These are phyloP conservation scores for Macquaria ambigua DNA, from an alignment of 2,113 vertebrate species.

Conservation along the genomic window DNA sequence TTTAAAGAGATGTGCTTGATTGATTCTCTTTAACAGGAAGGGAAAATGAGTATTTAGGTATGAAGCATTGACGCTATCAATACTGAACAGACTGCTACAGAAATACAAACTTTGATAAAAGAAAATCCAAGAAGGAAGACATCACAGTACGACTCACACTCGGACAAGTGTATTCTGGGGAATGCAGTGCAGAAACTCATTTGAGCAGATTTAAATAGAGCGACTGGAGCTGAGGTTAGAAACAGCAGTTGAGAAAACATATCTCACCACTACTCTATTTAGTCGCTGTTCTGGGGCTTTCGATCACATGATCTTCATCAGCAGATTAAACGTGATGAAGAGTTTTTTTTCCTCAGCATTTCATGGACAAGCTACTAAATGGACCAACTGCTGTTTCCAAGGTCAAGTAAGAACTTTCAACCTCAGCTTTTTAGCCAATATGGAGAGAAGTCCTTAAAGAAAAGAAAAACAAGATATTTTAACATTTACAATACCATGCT, in stretches of 20 bases:
- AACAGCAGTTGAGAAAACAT: neutral
- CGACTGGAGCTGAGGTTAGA: neutral
- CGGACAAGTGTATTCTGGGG: slow-evolving; percentile 34
- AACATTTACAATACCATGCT: neutral
- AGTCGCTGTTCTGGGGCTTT: neutral
- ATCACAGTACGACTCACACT: neutral
- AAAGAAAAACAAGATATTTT: neutral
- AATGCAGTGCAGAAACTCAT: neutral
- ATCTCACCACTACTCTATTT: neutral
- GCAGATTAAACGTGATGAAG: neutral
- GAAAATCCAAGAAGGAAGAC: neutral
- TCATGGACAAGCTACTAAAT: neutral
- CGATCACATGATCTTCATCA: neutral
- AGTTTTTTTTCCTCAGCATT: neutral
- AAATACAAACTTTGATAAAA: neutral
- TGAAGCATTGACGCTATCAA: neutral
- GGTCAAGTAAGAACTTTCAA: no score
- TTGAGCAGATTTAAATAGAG: neutral
- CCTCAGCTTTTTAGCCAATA: neutral
- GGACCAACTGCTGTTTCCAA: no score
- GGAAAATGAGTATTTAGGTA: no score
- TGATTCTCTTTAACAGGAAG: neutral
- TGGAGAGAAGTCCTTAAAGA: neutral
- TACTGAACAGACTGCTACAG: neutral
- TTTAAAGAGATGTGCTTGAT: slow-evolving; percentile 37